Base-by-base conservation (phyloP, 2,113 vertebrate species). In the Dipodomys ordii region DNA sequence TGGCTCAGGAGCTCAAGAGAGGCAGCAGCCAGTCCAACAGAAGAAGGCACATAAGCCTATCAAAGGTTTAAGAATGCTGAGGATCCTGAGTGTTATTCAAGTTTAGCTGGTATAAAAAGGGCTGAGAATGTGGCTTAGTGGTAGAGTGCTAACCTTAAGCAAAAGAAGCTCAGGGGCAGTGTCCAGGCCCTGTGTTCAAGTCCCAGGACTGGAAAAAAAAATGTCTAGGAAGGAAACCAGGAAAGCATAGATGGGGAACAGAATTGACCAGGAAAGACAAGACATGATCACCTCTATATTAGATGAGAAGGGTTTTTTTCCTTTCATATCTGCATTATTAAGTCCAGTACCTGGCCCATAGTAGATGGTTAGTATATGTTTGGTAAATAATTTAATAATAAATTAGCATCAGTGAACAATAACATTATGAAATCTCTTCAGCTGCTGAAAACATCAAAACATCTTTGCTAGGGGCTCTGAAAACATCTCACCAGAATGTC, bases 361-460 rank as follows among this genome's bases (percentile, higher is more conserved):
- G 71, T 1, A 84, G 25, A 62, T 67, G 16, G 13, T 76, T n/a
- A 84, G 60, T 88, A 88, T 88, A 28, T 64, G 93, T 72, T 28
- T 90, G 20, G 2, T 90, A 32, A 94, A n/a, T 86, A 65, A 57
- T 30, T 87, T 64, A 39, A 39, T 39, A 83, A 68, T 73, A 87
- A 83, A 87, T 64, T 39, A 69, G 46, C 27, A 85, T 32, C 81
- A 35, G 39, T 79, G 20, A 86, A 90, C 68, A 92, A 32, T 19
- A 68, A 89, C 49, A 88, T 69, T 76, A 90, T 23, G 23, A 65
- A 65, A 88, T 78, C 39, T 94, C 90, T 76, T 65, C 27, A 91
- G n/a, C 12, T 49, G 64, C 30, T 88, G 25, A 27, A 85, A 88
- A 88, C 44, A 93, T 85, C 44, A 80, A 74, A 22, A 9, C 84